Base-by-base conservation (phyloP, 2,797 vertebrate species). In the Diceros bicornis region DNA sequence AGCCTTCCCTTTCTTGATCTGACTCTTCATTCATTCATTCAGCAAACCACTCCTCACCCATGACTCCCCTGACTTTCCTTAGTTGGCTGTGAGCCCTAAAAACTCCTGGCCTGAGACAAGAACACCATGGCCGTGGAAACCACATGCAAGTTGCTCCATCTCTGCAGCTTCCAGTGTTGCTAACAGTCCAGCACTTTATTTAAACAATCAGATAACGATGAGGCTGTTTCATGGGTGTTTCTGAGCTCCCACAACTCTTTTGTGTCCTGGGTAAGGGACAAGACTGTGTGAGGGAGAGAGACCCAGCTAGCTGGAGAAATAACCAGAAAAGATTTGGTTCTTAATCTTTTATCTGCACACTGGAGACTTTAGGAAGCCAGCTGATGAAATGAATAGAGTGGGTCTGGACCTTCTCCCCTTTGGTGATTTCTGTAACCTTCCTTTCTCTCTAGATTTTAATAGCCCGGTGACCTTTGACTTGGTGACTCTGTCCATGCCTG, bases 281-380 rank as follows among this genome's bases (percentile, higher is more conserved):
- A 18, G 27, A 81, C 18, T 62, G 10, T 61, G 12, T 81, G 32
- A 82, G 29, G 72, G n/a, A 81, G 72, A 74, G 66, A 89, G n/a
- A 79, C 6, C 8, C 29, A 1, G 18, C 6, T 71, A 59, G 17
- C 32, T 78, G 75, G 59, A 90, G 64, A 78, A 91, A 82, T 85
- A 86, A 64, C 37, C 7, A 11, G 79, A 55, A 69, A 75, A 96
- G 57, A 74, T 89, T 11, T 79, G 79, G 17, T 74, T 97, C 37
- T 62, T 92, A 77, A 52, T 74, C 68, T 95, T 75, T 93, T 77
- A 52, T 23, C 16, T 59, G 21, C 27, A 29, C 7, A 2, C 47
- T 66, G 50, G 57, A 88, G 91, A 77, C 62, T 94, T 81, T 57
- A 74, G 84, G 55, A 93, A 94, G 52, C 64, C 66, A 55, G 20